Percentiles rank a stretch among this genome's conserved stretches.
Conservation (phyloP, 2,888 invertebrate genomes). For the Ligdia adustata region DNA sequence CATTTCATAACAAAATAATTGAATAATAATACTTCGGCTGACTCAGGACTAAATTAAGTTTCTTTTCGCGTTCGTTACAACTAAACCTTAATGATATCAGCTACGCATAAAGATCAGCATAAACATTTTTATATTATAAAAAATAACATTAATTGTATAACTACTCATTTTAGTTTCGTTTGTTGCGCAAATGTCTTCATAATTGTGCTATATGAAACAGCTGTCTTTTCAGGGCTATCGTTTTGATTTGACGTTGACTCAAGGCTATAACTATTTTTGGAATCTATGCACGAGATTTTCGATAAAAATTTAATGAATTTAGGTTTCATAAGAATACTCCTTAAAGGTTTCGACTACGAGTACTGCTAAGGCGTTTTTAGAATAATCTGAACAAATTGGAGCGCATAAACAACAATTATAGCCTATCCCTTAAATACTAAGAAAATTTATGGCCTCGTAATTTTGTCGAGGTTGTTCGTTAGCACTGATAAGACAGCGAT, state of each 20-base stretch:
- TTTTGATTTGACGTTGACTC: not conserved
- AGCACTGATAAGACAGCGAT: constrained; percentile 51
- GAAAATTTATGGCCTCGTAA: too few relatives aligned
- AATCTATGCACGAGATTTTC: not conserved
- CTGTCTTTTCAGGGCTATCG: constrained; percentile 55
- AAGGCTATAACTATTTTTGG: not conserved
- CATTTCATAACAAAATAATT: constrained; percentile 49
- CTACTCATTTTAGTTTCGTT: constrained; percentile 56
- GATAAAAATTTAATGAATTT: too few relatives aligned
- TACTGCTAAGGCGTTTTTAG: too few relatives aligned
- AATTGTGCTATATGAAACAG: constrained; percentile 60
- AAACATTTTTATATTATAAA: constrained; percentile 51
- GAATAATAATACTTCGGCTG: constrained; percentile 72
- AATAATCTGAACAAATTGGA: too few relatives aligned
- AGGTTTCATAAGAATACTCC: too few relatives aligned
- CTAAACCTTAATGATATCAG: constrained; percentile 72
- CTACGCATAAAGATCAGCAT: constrained; percentile 63
- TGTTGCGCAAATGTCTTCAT: constrained; percentile 66
- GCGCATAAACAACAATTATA: too few relatives aligned
- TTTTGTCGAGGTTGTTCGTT: too few relatives aligned
- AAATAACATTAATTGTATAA: constrained; percentile 50
- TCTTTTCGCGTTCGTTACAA: constrained; percentile 53
- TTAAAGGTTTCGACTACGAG: too few relatives aligned
- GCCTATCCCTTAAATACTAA: too few relatives aligned
- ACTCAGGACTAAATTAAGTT: constrained; percentile 56